Base-by-base conservation (phyloP, 1,140 invertebrate species). In the Drosophila lacertosa region DNA sequence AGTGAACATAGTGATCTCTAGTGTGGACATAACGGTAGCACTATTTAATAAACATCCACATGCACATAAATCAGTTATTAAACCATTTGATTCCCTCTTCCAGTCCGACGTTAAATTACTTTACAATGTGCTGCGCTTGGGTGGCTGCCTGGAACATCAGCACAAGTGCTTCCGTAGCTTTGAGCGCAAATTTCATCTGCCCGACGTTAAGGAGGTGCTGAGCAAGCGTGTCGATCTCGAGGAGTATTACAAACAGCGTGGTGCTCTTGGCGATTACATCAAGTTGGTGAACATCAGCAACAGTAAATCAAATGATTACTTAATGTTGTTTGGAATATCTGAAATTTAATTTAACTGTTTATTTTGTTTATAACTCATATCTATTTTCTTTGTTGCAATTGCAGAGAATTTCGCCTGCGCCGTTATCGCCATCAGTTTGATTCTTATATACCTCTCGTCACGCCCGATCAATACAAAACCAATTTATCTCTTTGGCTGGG, bases 361-460 rank as follows among this genome's bases (percentile, higher is more conserved):
- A n/a, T n/a, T n/a, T n/a, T n/a, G n/a, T n/a, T n/a, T n/a, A n/a
- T n/a, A n/a, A n/a, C n/a, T n/a, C n/a, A n/a, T n/a, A n/a, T n/a
- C n/a, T n/a, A n/a, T n/a, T n/a, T n/a, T n/a, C n/a, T n/a, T n/a
- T n/a, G n/a, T n/a, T n/a, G n/a, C 16, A 6, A 13, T 65, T 74
- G 39, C n/a, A 91, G 90, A 64, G 72, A 77, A 16, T 90, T 74
- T 42, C 89, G 90, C 4, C 45, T 91, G 33, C 83, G 90, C 24
- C 90, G 90, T 3, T 91, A 89, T 62, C 72, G 88, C 1, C 84
- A 91, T 71, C 90, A 91, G 40, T 91, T 72, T 47, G 84, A 91
- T 26, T 63, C 81, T 5, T 53, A 51, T 24, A 24, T 91, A 18
- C 90, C 90, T 3, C 54, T 91, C 0, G 90, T 91, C 0, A 42